Evolutionary conservation across 2,113 vertebrate species (phyloP), one percentile per base, ranked within the genome.

Genomic region (Prionailurus bengalensis): DNA sequence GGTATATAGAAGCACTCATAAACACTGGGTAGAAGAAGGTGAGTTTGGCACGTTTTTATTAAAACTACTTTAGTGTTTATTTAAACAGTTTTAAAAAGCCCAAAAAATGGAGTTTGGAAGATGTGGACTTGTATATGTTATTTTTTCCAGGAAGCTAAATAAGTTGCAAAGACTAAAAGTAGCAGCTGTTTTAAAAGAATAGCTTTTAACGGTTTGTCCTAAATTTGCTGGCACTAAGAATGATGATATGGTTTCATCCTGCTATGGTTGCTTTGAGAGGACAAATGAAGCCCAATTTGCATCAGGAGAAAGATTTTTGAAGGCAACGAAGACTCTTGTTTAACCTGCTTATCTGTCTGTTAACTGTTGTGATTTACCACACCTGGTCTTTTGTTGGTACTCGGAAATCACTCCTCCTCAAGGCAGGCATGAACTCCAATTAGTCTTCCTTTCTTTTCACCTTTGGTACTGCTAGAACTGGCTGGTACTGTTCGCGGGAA

Each of bases 91-190:
- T 70, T 4, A 9, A 86, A 93, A 93, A 70, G 4, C 3, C 13
- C 31, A 73, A 94, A 96, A 45, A 36, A 15, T 90, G 29, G 5
- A 23, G 13, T 90, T 96, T 95, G 45, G 45, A 95, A 84, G 23
- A 71, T 81, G 39, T 1, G 39, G 29, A 45, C 19, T 92, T 95
- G 53, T 83, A 48, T 86, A 80, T 92, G 10, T 51, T 92, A 71
- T 85, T 94, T 19, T 74, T 94, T 87, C 76, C 58, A 81, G 93
- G 91, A 97, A 95, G 85, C 84, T 65, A 95, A 86, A 76, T 92
- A 58, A 91, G 42, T 66, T 45, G 36, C 39, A 84, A 82, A 82
- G 61, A 84, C 48, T 53, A 76, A 94, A 92, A 76, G 42, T 51
- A 83, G 48, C 29, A 94, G 73, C 36, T 93, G 7, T 91, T 97